Evolutionary conservation across 2,113 vertebrate species (phyloP).

Genomic region (Galbula dea): DNA sequence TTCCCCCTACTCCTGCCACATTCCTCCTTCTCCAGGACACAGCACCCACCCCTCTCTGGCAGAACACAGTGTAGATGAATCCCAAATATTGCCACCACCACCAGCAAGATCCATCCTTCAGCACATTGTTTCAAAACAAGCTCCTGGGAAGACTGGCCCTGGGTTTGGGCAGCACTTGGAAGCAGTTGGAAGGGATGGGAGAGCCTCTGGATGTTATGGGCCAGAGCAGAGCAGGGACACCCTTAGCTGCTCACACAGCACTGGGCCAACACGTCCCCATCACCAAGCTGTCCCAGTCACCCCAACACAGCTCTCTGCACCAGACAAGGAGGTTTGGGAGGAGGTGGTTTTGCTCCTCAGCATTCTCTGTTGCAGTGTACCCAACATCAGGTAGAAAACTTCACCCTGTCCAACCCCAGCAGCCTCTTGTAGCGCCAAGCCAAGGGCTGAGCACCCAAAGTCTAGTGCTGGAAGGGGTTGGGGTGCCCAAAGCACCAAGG

Average conservation of each 20-base stretch:
- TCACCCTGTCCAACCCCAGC: rapidly evolving
- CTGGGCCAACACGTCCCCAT: background rate
- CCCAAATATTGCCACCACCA: background rate
- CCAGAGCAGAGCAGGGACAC: rapidly evolving
- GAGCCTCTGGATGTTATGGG: background rate
- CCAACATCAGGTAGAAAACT: background rate
- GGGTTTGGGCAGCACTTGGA: background rate
- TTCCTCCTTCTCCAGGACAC: too few species aligned
- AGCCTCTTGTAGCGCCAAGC: background rate
- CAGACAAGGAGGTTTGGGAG: background rate
- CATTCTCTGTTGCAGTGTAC: background rate
- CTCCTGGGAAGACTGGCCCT: background rate
- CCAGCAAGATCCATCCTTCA: background rate
- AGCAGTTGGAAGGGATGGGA: background rate
- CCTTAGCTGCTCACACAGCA: background rate
- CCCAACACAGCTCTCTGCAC: background rate
- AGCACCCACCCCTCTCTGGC: too few species aligned
- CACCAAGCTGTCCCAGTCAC: background rate
- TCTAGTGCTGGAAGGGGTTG: background rate
- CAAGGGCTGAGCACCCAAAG: background rate
- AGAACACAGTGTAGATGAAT: too few species aligned
- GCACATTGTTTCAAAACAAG: background rate
- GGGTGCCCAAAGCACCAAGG: background rate
- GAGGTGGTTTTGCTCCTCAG: background rate
- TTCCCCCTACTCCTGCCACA: too few species aligned